These are phyloP conservation scores for Gnathonemus longibarbis DNA, from an alignment of 2,113 vertebrate genomes.

Conservation along the genomic window DNA sequence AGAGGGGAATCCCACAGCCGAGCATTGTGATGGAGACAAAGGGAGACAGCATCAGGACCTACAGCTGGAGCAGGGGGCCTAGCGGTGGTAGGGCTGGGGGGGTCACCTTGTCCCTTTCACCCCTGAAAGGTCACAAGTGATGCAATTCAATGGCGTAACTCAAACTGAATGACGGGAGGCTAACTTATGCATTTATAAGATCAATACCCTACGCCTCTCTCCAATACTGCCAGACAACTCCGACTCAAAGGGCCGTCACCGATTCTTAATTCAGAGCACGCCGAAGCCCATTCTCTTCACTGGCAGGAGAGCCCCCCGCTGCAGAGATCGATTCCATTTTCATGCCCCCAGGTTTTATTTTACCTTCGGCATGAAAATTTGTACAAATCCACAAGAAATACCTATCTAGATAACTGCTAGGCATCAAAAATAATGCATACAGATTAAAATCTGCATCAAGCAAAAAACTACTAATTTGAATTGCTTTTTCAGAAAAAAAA, in stretches of 20 bases:
- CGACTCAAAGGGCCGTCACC: background rate
- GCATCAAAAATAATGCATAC: background rate
- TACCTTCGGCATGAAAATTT: conserved; percentile 8
- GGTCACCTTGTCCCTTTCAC: conserved; percentile 20
- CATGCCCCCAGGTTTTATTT: conserved; percentile 11
- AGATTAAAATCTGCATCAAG: background rate
- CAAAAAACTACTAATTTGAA: background rate
- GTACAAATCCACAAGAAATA: conserved; percentile 16
- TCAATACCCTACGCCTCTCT: conserved; percentile 28
- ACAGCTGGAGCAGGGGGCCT: conserved; percentile 30
- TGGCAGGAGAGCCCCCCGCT: background rate
- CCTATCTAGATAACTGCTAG: background rate
- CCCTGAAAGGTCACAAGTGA: conserved; percentile 30
- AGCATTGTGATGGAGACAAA: conserved; percentile 63
- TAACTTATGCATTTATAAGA: conserved; percentile 12
- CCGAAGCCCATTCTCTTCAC: conserved; percentile 43
- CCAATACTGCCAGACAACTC: conserved; percentile 40
- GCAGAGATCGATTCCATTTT: conserved; percentile 48
- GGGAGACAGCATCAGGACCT: conserved; percentile 42
- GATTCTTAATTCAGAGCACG: conserved; percentile 41
- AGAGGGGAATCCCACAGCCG: conserved; percentile 36
- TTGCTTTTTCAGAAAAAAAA: background rate
- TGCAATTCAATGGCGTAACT: conserved; percentile 22
- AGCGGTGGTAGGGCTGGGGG: background rate
- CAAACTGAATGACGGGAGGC: background rate